Conservation (phyloP, 2,888 invertebrate genomes). For the Oxycera nigricornis region DNA sequence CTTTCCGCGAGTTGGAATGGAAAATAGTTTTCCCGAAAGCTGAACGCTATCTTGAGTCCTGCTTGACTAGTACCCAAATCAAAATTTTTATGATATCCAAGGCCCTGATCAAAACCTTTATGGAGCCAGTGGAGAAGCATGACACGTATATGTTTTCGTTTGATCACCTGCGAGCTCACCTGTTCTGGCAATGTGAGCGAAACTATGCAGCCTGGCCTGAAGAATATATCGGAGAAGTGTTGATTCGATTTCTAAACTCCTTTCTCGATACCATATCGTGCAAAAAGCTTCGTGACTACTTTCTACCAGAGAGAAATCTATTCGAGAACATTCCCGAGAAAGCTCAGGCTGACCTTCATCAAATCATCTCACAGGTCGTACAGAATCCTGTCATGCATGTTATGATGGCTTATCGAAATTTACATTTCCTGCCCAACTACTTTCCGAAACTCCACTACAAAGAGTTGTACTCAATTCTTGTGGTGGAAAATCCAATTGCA, state of each 20-base stretch:
- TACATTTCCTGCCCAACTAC: slow-evolving; percentile 69
- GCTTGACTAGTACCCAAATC: slow-evolving; percentile 74
- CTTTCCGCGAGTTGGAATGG: slow-evolving; percentile 76
- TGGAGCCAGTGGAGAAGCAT: slow-evolving; percentile 69
- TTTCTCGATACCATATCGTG: slow-evolving; percentile 70
- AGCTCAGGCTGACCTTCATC: slow-evolving; percentile 70
- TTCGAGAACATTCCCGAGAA: slow-evolving; percentile 74
- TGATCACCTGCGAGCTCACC: slow-evolving; percentile 74
- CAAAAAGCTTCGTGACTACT: slow-evolving; percentile 74
- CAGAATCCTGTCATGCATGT: slow-evolving; percentile 77
- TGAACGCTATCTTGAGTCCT: slow-evolving; percentile 76
- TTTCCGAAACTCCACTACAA: slow-evolving; percentile 71
- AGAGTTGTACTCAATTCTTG: slow-evolving; percentile 65
- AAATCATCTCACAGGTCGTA: slow-evolving; percentile 70
- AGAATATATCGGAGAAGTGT: slow-evolving; percentile 73
- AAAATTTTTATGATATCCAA: slow-evolving; percentile 74
- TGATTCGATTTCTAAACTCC: slow-evolving; percentile 69
- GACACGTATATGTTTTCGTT: slow-evolving; percentile 70
- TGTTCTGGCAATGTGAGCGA: slow-evolving; percentile 81
- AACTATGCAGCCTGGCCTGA: slow-evolving; percentile 77
- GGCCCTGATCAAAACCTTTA: slow-evolving; percentile 74
- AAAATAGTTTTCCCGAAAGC: slow-evolving; percentile 78
- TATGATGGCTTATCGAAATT: slow-evolving; percentile 72
- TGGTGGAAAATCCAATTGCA: slow-evolving; percentile 65
- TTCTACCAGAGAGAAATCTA: slow-evolving; percentile 75